Base-by-base conservation (phyloP, 64 coral and sea anemone species). In the Porites lutea region DNA sequence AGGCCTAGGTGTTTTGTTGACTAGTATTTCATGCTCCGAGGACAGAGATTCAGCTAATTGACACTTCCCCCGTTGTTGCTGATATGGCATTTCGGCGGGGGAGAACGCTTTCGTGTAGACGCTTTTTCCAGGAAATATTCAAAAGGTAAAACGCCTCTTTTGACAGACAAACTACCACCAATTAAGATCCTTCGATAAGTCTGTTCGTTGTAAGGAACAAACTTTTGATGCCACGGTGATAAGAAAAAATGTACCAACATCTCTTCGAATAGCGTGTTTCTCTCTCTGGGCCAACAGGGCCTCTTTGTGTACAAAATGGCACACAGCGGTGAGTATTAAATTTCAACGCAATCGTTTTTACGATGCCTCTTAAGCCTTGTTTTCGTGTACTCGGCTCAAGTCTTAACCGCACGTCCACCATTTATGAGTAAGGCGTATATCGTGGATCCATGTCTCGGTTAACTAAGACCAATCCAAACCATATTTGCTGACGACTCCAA, bases 81-180 rank as follows among this genome's bases (percentile, higher is more conserved):
- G 73, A 76, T 76, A 76, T 50, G 46, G 73, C 73, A 44, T 76
- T 66, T 66, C 64, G 64, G 64, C 20, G 57, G 71, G 43, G 72
- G 76, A 61, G 73, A 59, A 22, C 87, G 59, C 72, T 89, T 89
- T 64, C 71, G 73, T 78, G 87, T 54, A 48, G 87, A 89, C 49
- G 71, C 51, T 86, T 45, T 16, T 82, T 82, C 77, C 94, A 75
- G 92, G 87, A 67, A 83, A 86, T 92, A 96, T 72, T 55, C 92
- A 64, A 37, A 82, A 48, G 89, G 94, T 18, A 96, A 76, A 72
- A 48, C 59, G 82, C 71, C 86, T 66, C 64, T 79, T 52, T 88
- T 96, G 37, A 90, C 55, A 70, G 88, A 87, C 45, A 81, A 52
- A 57, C 90, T 53, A 87, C 93, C 88, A 89, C 90, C 90, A 13